Base-by-base conservation (phyloP, 2,797 vertebrate genomes). In the Tangara arthus region DNA sequence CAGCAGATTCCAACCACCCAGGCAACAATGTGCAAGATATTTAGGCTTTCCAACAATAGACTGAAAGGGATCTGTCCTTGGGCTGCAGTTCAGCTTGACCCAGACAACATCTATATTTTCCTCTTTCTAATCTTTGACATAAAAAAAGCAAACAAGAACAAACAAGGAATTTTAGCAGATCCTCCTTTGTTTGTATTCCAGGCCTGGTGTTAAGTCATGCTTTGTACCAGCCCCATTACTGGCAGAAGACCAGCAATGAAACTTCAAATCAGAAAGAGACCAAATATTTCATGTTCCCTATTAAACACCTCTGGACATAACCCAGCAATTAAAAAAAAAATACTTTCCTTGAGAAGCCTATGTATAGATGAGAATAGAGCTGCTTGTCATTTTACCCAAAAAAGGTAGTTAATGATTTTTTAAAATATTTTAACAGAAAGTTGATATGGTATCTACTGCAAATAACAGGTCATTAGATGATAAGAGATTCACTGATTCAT, bases 121-220 rank as follows among this genome's bases (percentile, higher is more conserved):
- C 79, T 85, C 64, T 75, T 91, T 68, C 61, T 94, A 95, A 93
- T 94, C 82, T 88, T 89, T 92, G 69, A 88, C 68, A 95, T 50
- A 92, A 90, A 63, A 94, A 92, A 96, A 93, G 78, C 81, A 93
- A 96, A 94, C 70, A 89, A 93, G 91, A 90, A 90, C 42, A 89
- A 92, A 87, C 41, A 81, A 86, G 86, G 50, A 66, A 60, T 95
- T 95, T 86, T 42, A 93, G 78, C 81, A 82, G 73, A 92, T 88
- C 32, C 21, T 86, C 69, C 60, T 93, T 91, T 96, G 82, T 95
- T 95, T 94, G 66, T 61, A 91, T 90, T 92, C 60, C 57, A 87
- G 59, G 53, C 70, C 76, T 91, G 71, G 66, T 37, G 1, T 75
- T 65, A 87, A 89, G 46, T 55, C 44, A 34, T 50, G 37, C 35